phyloP scores from a whole-genome alignment of 2,888 invertebrate species.

The Pristionchus arcanus region DNA sequence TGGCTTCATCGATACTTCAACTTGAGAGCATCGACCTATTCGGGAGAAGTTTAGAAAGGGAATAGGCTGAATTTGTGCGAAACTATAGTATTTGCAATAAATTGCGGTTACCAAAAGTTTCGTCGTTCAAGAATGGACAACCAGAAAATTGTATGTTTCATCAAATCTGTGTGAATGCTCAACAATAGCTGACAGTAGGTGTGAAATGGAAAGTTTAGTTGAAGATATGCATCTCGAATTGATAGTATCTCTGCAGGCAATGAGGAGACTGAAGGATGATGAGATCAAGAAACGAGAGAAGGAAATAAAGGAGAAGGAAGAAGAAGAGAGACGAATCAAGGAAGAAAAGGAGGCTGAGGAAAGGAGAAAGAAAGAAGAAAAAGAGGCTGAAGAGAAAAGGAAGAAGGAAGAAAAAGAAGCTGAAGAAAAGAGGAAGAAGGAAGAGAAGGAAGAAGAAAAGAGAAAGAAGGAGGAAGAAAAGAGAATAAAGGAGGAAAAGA shows the following conservation, averaged over 20 bases:
- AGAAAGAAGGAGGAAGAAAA: neutral
- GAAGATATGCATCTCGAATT: neutral
- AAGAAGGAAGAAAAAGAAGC: neutral
- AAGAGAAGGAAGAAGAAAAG: neutral
- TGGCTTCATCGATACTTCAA: no score
- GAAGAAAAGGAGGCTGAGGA: neutral
- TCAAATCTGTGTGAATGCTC: no score
- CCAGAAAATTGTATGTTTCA: no score
- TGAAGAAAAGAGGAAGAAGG: neutral
- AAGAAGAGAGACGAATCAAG: neutral
- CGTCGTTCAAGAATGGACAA: no score
- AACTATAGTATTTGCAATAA: no score
- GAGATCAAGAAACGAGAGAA: conserved; percentile 8
- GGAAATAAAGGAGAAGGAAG: neutral
- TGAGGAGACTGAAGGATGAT: neutral
- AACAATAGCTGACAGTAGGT: neutral
- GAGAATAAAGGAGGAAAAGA: neutral
- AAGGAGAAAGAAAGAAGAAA: neutral
- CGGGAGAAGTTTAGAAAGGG: no score
- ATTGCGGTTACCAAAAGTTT: no score
- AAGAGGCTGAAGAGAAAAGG: neutral
- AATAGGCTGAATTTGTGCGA: no score
- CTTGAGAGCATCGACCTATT: no score
- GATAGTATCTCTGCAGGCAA: neutral
- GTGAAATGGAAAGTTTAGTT: neutral